Percentiles rank a stretch among this genome's conserved stretches.
Evolutionary conservation across 2,113 vertebrate species (phyloP).

Genomic region (Bambusicola thoracicus): DNA sequence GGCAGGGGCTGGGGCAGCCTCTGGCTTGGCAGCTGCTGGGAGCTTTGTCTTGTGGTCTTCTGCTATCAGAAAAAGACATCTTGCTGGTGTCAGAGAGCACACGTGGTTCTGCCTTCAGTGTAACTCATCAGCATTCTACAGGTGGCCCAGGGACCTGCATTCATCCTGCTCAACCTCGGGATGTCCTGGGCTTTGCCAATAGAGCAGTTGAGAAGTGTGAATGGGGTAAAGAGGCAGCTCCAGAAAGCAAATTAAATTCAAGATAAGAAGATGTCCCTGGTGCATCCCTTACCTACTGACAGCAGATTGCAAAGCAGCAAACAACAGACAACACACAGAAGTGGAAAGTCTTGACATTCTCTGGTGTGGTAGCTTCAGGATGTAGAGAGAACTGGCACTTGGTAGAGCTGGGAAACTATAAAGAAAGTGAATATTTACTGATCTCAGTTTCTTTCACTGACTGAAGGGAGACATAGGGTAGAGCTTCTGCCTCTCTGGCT

Average conservation of each 20-base stretch:
- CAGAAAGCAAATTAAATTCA: neutral
- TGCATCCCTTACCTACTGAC: neutral
- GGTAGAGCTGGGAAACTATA: neutral
- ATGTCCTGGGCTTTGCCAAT: neutral
- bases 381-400: neutral
- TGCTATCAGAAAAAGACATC: neutral
- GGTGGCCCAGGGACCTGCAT: neutral
- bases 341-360: neutral
- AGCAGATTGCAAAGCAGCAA: neutral
- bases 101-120: neutral
- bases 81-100: neutral
- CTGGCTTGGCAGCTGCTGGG: neutral
- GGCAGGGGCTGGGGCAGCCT: neutral
- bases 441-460: neutral
- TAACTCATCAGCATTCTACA: neutral
- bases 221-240: neutral
- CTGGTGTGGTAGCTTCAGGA: neutral
- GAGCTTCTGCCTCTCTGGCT: neutral
- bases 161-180: fast-evolving
- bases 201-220: neutral
- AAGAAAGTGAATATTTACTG: neutral
- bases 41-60: neutral
- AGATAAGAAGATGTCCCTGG: neutral
- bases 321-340: neutral
- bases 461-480: neutral